These are phyloP conservation scores for Calameuta filiformis DNA, from an alignment of 2,888 invertebrate species.

Conservation along the genomic window DNA sequence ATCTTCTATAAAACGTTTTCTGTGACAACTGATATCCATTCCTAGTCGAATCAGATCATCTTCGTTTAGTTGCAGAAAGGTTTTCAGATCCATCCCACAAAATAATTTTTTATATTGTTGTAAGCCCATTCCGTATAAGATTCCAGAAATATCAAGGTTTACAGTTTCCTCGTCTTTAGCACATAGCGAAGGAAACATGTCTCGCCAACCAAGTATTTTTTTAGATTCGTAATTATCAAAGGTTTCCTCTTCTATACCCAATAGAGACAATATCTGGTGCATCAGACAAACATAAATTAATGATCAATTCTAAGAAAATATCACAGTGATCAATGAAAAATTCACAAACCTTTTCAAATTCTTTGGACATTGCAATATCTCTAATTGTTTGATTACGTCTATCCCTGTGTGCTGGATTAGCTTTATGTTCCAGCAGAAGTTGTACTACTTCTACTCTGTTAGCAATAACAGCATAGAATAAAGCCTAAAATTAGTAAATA, in stretches of 20 bases:
- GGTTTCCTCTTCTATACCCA: constrained; percentile 30
- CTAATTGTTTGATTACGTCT: constrained; percentile 67
- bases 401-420: constrained; percentile 68
- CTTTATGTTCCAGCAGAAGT: constrained; percentile 69
- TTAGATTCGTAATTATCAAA: constrained; percentile 43
- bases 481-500: constrained; percentile 67
- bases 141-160: constrained; percentile 68
- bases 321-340: too few species aligned
- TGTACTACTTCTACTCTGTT: constrained; percentile 70
- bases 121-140: constrained; percentile 73
- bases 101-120: constrained; percentile 68
- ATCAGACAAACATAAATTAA: constrained; percentile 8
- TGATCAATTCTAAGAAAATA: too few species aligned
- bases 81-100: constrained; percentile 68
- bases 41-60: constrained; percentile 71
- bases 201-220: constrained; percentile 65
- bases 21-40: constrained; percentile 72
- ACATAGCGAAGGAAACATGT: constrained; percentile 68
- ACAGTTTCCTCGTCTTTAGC: constrained; percentile 29
- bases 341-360: constrained; percentile 66
- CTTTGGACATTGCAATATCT: constrained; percentile 70
- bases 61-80: constrained; percentile 71
- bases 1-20: constrained; percentile 69
- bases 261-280: constrained; percentile 39
- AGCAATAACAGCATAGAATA: constrained; percentile 73